Evolutionary conservation across 2,888 invertebrate genomes (phyloP).

Genomic region (Ptycholaimellus sp.): DNA sequence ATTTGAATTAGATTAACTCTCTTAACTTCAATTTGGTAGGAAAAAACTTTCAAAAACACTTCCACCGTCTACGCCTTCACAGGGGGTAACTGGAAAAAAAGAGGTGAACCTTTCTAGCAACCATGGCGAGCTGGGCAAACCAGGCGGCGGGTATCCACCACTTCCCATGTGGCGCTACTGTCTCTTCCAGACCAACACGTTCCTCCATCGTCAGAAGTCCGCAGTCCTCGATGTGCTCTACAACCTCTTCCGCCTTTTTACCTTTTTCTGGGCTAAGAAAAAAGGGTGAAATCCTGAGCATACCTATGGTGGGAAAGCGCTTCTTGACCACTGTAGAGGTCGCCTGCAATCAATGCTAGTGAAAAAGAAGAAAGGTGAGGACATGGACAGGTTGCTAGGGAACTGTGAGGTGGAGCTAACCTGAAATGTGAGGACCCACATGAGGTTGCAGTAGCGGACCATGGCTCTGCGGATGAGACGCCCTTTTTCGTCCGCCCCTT

Average conservation of each 20-base stretch:
- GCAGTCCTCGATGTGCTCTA: slow-evolving; percentile 24
- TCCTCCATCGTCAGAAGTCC: slow-evolving; percentile 19
- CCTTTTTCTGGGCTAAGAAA: no score
- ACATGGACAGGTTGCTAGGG: no score
- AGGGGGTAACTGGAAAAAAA: no score
- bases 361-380: no score
- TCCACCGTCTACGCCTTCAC: no score
- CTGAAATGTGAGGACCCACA: slow-evolving; percentile 10
- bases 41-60: no score
- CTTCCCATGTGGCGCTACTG: slow-evolving; percentile 28
- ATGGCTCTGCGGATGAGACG: slow-evolving; percentile 10
- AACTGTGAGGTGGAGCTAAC: no score
- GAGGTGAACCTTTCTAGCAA: slow-evolving; percentile 28
- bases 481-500: slow-evolving; percentile 11
- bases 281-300: no score
- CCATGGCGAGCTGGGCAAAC: slow-evolving; percentile 27
- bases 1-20: no score
- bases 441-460: slow-evolving; percentile 11
- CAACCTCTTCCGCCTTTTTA: no score
- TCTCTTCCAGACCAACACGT: slow-evolving; percentile 23
- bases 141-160: slow-evolving; percentile 30
- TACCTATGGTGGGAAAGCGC: slow-evolving; percentile 15
- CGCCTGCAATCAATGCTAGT: no score
- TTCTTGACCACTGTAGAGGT: slow-evolving; percentile 26
- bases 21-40: no score